Evolutionary conservation across 1,140 invertebrate genomes (phyloP).

Genomic region (Temnothorax nylanderi): DNA sequence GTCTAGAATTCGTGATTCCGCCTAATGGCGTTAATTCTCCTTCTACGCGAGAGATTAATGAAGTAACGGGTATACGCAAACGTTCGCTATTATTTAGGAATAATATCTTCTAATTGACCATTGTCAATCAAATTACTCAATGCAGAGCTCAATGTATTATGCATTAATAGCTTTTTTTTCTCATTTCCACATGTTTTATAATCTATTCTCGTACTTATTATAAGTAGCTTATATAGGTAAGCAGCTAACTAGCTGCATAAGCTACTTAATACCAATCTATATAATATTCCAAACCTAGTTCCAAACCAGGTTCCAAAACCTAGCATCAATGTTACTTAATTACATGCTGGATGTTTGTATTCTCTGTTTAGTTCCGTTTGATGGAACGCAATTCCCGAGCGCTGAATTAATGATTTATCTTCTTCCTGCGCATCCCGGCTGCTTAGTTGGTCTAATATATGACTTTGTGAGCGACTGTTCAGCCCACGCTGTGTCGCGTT

Average conservation of each 20-base stretch:
- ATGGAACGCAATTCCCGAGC: not conserved
- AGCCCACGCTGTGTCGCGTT: slow-evolving; percentile 27
- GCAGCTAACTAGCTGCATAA: not conserved
- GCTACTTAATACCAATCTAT: slow-evolving; percentile 6
- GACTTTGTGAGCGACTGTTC: slow-evolving; percentile 24
- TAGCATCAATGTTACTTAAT: not conserved
- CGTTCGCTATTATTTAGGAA: not conserved
- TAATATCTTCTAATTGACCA: slow-evolving; percentile 33
- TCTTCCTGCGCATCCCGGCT: slow-evolving; percentile 19
- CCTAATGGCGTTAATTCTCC: slow-evolving; percentile 1
- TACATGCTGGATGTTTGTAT: not conserved
- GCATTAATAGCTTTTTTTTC: slow-evolving; percentile 9
- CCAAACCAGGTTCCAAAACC: not conserved
- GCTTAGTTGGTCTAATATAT: slow-evolving; percentile 24
- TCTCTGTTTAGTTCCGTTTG: not conserved
- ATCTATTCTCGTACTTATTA: slow-evolving; percentile 1
- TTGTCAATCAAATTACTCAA: slow-evolving; percentile 7
- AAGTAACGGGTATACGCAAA: not conserved
- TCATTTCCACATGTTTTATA: not conserved
- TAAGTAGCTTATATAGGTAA: not conserved
- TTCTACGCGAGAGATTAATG: slow-evolving; percentile 21
- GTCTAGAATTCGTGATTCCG: not conserved
- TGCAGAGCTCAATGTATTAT: not conserved
- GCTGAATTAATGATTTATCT: slow-evolving; percentile 28
- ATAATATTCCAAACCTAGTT: no score